These are phyloP conservation scores for Acleris holmiana DNA, from an alignment of 2,888 invertebrate species.

Conservation along the genomic window DNA sequence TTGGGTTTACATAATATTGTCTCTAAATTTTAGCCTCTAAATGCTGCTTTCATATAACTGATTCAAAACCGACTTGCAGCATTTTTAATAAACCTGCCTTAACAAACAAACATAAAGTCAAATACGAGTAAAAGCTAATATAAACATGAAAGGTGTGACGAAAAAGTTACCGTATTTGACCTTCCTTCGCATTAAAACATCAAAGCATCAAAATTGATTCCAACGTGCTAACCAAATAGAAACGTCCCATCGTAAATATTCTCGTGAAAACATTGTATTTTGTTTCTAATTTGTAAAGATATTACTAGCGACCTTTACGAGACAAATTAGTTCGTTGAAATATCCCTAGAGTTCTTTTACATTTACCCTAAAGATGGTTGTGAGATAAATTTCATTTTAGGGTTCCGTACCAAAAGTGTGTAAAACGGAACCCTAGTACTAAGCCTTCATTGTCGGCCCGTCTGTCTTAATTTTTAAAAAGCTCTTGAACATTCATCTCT, in stretches of 20 bases:
- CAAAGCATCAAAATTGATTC: constrained; percentile 6
- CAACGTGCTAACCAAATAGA: constrained; percentile 10
- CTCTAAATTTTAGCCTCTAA: too few relatives aligned
- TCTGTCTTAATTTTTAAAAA: too few relatives aligned
- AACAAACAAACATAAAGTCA: neutral
- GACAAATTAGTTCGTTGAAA: constrained; percentile 8
- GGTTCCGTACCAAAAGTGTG: too few relatives aligned
- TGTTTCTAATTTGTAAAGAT: constrained; percentile 17
- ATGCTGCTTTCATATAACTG: too few relatives aligned
- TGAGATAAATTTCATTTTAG: constrained; percentile 49
- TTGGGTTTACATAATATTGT: too few relatives aligned
- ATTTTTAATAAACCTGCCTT: too few relatives aligned
- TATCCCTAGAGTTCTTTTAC: constrained; percentile 7
- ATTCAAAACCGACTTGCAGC: too few relatives aligned
- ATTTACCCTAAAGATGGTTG: constrained; percentile 31
- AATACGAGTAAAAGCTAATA: too few relatives aligned
- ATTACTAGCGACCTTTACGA: constrained; percentile 17
- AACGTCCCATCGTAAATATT: neutral
- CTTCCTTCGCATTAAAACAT: constrained; percentile 15
- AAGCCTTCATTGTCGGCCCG: too few relatives aligned
- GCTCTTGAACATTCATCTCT: too few relatives aligned
- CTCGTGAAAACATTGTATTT: constrained; percentile 3
- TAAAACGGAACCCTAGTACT: constrained; percentile 9
- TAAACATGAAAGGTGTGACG: too few relatives aligned
- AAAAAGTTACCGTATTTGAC: too few relatives aligned